Evolutionary conservation across 2,888 invertebrate species (phyloP).

Genomic region (Agapetus fuscipes): DNA sequence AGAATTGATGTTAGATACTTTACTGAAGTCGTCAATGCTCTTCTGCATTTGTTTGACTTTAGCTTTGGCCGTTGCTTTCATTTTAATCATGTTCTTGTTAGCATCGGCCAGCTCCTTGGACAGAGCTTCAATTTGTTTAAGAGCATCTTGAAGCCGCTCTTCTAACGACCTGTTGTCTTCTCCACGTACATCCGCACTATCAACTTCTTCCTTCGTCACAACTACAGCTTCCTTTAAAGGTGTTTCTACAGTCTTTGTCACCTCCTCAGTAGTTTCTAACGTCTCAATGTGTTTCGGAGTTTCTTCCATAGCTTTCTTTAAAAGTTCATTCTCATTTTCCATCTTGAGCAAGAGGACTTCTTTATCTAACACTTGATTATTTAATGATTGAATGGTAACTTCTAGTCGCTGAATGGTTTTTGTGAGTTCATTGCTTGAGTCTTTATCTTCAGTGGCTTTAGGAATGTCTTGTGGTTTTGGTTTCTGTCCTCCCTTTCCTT

Average conservation of each 20-base stretch:
- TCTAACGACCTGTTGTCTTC: slow-evolving; percentile 30
- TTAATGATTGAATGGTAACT: slow-evolving; percentile 36
- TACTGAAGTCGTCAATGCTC: slow-evolving; percentile 56
- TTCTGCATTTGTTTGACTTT: slow-evolving; percentile 70
- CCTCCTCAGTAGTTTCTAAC: slow-evolving; percentile 22
- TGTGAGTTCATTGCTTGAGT: slow-evolving; percentile 28
- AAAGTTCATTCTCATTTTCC: slow-evolving; percentile 27
- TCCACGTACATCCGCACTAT: slow-evolving; percentile 8
- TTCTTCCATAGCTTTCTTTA: slow-evolving; percentile 24
- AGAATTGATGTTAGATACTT: slow-evolving; percentile 57
- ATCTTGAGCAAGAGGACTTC: slow-evolving; percentile 38
- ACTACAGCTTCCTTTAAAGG: too few relatives aligned
- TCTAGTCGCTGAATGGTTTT: slow-evolving; percentile 30
- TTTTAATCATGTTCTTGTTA: slow-evolving; percentile 68
- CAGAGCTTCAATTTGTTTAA: slow-evolving; percentile 42
- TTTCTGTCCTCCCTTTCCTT: slow-evolving; percentile 30
- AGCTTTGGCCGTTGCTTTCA: slow-evolving; percentile 59
- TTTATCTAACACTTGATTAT: slow-evolving; percentile 41
- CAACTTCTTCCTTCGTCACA: slow-evolving; percentile 4
- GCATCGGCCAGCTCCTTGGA: slow-evolving; percentile 63
- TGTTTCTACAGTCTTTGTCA: too few relatives aligned
- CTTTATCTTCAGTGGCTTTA: slow-evolving; percentile 29
- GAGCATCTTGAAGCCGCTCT: slow-evolving; percentile 37
- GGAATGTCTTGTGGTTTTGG: slow-evolving; percentile 39
- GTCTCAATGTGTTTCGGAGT: slow-evolving; percentile 24